phyloP scores from a whole-genome alignment of 2,888 invertebrate genomes.

The Drosophila dives region DNA sequence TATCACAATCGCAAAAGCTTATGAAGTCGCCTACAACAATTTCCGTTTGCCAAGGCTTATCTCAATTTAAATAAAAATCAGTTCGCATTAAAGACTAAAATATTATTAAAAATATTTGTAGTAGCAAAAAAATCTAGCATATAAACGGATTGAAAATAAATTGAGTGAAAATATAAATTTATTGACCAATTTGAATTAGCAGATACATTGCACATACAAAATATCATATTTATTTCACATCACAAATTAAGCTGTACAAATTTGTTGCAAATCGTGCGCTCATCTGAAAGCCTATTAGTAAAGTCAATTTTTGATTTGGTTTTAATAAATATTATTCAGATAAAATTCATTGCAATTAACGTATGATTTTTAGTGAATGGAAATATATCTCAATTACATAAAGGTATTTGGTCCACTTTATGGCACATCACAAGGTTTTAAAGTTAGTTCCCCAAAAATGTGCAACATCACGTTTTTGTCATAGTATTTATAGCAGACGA shows the following conservation, averaged over 20 bases:
- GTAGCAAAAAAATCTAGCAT: background rate
- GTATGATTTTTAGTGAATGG: background rate
- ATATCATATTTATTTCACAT: slow-evolving; percentile 1
- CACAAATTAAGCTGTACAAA: slow-evolving; percentile 17
- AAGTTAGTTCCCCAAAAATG: slow-evolving; percentile 19
- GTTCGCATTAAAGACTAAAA: background rate
- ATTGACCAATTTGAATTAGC: slow-evolving; percentile 7
- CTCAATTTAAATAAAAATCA: background rate
- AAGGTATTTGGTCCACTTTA: background rate
- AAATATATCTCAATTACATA: background rate
- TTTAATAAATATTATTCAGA: background rate
- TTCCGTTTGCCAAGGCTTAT: background rate
- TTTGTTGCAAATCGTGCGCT: background rate
- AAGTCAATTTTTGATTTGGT: background rate
- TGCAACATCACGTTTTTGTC: slow-evolving; percentile 48
- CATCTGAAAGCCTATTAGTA: background rate
- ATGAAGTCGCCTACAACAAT: background rate
- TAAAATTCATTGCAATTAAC: background rate
- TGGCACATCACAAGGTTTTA: background rate
- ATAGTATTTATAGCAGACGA: slow-evolving; percentile 52
- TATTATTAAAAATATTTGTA: background rate
- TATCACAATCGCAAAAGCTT: slow-evolving; percentile 13
- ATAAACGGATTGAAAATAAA: background rate
- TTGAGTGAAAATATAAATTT: background rate
- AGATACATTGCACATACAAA: background rate